phyloP scores from a whole-genome alignment of 2,888 invertebrate species.

The Lasioglossum villosulum region DNA sequence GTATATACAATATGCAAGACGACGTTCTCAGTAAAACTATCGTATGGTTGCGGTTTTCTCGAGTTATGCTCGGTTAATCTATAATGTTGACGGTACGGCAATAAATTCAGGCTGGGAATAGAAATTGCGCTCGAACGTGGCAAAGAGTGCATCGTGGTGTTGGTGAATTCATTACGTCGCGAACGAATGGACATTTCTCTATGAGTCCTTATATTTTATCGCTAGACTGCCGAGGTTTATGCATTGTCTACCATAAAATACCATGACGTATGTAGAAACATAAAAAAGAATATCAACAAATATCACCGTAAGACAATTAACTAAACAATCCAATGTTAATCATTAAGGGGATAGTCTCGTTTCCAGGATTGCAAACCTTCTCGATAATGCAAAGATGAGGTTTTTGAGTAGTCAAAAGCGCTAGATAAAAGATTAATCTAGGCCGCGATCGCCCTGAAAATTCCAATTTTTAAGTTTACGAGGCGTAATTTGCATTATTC shows the following conservation, averaged over 20 bases:
- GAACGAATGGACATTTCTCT: conserved; percentile 50
- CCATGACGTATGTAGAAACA: background rate
- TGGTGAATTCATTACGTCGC: conserved; percentile 47
- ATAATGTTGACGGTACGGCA: conserved; percentile 70
- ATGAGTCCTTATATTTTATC: conserved; percentile 34
- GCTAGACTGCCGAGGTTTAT: conserved; percentile 22
- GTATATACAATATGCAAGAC: conserved; percentile 81
- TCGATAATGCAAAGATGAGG: too few species aligned
- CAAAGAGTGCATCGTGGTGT: conserved; percentile 57
- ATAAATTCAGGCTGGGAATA: conserved; percentile 71
- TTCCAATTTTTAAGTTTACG: too few species aligned
- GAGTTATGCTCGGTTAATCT: conserved; percentile 70
- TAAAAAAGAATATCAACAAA: background rate
- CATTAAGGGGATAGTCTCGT: too few species aligned
- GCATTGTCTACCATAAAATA: background rate
- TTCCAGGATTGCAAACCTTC: too few species aligned
- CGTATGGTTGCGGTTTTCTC: conserved; percentile 68
- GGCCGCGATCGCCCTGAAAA: too few species aligned
- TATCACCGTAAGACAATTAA: background rate
- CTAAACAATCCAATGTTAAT: background rate
- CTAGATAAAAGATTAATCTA: too few species aligned
- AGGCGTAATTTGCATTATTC: too few species aligned
- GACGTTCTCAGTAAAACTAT: conserved; percentile 70
- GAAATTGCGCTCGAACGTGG: conserved; percentile 67
- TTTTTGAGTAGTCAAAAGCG: too few species aligned